Evolutionary conservation across 64 coral and sea anemone species (phyloP).

Genomic region (Stichodactyla helianthus): DNA sequence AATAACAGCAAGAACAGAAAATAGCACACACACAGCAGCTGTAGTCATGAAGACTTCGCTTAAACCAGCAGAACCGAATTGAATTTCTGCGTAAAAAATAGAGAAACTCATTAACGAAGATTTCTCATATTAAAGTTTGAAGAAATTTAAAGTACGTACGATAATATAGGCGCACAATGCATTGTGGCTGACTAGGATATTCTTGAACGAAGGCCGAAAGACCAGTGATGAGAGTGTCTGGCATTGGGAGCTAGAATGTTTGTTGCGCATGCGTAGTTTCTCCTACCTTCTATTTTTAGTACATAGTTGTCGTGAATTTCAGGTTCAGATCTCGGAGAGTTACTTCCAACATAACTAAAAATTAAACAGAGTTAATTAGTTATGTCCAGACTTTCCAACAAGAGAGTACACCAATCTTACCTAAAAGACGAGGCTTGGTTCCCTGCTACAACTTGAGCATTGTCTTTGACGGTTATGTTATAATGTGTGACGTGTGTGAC

Average conservation of each 20-base stretch:
- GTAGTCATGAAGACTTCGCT: too few relatives aligned
- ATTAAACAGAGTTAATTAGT: background rate
- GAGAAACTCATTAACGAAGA: too few relatives aligned
- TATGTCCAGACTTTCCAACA: too few relatives aligned
- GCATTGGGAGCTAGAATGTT: background rate
- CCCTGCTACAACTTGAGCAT: background rate
- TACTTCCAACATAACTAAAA: background rate
- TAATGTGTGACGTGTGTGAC: background rate
- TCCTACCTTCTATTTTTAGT: background rate
- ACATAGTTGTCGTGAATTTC: background rate
- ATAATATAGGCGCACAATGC: background rate
- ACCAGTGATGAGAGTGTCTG: too few relatives aligned
- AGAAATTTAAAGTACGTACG: too few relatives aligned
- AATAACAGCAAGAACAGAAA: too few relatives aligned
- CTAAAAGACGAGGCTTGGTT: background rate
- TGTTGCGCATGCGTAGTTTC: background rate
- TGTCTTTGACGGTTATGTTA: background rate
- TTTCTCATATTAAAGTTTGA: too few relatives aligned
- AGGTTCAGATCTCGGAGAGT: background rate
- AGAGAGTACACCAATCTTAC: background rate
- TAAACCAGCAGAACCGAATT: too few relatives aligned
- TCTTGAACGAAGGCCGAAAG: too few relatives aligned
- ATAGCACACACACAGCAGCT: too few relatives aligned
- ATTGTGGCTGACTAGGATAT: too few relatives aligned
- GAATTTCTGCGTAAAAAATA: too few relatives aligned